Base-by-base conservation (phyloP, 1,140 invertebrate genomes). In the Orchestia grillus region DNA sequence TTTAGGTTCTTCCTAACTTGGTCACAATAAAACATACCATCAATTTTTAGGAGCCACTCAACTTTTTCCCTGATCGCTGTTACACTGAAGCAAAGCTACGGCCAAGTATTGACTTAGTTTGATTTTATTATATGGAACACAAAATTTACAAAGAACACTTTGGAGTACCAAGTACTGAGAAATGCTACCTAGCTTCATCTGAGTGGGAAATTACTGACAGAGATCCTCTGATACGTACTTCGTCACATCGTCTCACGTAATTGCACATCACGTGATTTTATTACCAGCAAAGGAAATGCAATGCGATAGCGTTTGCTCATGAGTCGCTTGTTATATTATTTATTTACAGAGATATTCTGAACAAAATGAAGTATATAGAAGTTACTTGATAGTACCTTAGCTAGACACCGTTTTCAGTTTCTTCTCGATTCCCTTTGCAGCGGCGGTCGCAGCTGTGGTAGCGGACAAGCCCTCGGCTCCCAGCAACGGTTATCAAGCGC, bases 401-500 rank as follows among this genome's bases (percentile, higher is more conserved):
- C 62, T 77, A 15, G 11, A 36, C 11, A 3, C 36, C 36, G 11
- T 77, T 28, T 23, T 77, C 62, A 77, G 62, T 77, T 77, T 77
- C 28, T 77, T 36, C 62, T 77, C 28, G 11, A 3, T 90, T 42
- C 19, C 47, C 15, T 42, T 0, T 8, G 36, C 92, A 94, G 92
- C 92, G 43, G 43, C 44, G 43, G 11, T 47, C 43, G 92, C 43
- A 94, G 92, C 44, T 40, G 43, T 44, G 44, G 43, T 40, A 0
- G 92, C 92, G 15, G 92, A 94, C 92, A 94, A 94, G 92, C 40
- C 43, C 43, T 47, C 36, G 40, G 8, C 43, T 94, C 44, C 40
- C 3, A 44, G 92, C 44, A 94, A 94, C 36, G 92, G 92, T 6
- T 94, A 94, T n/a, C 92, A 94, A 47, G 92, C 92, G 6, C 92